These are phyloP conservation scores for Acanthosoma haemorrhoidale DNA, from an alignment of 2,888 invertebrate species.

Conservation along the genomic window DNA sequence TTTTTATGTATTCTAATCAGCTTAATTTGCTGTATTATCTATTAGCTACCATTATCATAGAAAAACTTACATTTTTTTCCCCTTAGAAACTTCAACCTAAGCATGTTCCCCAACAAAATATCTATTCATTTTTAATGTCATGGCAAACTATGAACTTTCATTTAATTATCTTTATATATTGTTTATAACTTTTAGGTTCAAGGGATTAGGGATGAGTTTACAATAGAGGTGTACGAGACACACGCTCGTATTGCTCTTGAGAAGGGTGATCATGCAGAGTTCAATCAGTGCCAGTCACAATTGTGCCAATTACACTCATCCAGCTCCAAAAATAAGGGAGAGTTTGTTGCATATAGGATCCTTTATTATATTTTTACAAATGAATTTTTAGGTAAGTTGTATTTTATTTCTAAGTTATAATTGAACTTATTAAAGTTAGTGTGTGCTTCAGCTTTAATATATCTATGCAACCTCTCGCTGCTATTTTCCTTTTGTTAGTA, in stretches of 20 bases:
- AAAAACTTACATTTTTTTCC: no score
- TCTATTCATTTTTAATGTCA: no score
- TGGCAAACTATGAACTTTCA: no score
- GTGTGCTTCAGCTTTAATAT: not conserved
- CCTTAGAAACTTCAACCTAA: no score
- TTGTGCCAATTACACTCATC: conserved; percentile 87
- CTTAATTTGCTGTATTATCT: no score
- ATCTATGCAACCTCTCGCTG: no score
- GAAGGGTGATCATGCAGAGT: conserved; percentile 97
- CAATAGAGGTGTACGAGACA: conserved; percentile 97
- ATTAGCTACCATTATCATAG: no score
- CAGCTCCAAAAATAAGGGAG: conserved; percentile 64
- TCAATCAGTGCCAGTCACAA: conserved; percentile 99
- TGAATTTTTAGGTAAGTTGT: conserved; percentile 76
- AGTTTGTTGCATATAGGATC: conserved; percentile 95
- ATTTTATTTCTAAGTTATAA: not conserved
- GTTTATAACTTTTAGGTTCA: conserved; percentile 79
- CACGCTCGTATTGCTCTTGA: conserved; percentile 97
- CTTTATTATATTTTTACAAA: conserved; percentile 97
- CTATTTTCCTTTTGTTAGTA: not conserved
- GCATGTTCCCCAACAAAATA: no score
- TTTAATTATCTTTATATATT: no score
- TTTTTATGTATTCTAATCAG: no score
- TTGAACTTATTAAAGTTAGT: not conserved
- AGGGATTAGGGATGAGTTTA: conserved; percentile 88